Evolutionary conservation across 1,140 invertebrate species (phyloP), one percentile per base, ranked within the genome.

Genomic region (Sycophaga agraensis): DNA sequence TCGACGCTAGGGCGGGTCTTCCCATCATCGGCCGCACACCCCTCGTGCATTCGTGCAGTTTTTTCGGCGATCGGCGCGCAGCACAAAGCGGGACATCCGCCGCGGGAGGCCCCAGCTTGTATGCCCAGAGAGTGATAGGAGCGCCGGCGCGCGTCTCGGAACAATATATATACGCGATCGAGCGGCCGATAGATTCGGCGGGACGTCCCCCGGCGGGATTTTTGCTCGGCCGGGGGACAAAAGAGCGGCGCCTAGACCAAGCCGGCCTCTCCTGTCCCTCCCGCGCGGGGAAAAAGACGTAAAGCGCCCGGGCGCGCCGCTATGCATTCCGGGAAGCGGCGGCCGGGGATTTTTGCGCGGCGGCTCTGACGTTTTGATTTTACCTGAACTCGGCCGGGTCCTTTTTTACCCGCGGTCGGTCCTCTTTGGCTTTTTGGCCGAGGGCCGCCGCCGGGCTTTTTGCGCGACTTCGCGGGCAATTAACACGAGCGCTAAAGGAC

Each of bases 251-350:
- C 77, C 74, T 80, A 79, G 72, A 70, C 71, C 19, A 39, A 70
- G 70, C n/a, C n/a, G n/a, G n/a, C n/a, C n/a, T n/a, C n/a, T n/a
- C n/a, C n/a, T n/a, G n/a, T n/a, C n/a, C n/a, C n/a, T n/a, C n/a
- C n/a, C n/a, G n/a, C n/a, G n/a, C 68, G 74, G 70, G 75, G 77
- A 79, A 80, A 79, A 79, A 79, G 77, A 80, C 78, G 76, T 78
- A 80, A 77, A 76, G 74, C 72, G 21, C 5, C 24, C 35, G 22
- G 28, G 28, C 31, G 31, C 46, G 46, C 46, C 46, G 26, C 34
- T 49, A 49, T 17, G 49, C 26, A 37, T 60, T 60, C 48, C 48
- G 34, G 26, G 58, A 60, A 54, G 21, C 49, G 46, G 66, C 65
- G 35, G 49, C 63, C 39, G 63, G 51, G 40, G 39, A 42, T 66